Evolutionary conservation across 2,888 invertebrate genomes (phyloP).

Genomic region (Cataglyphis livida): DNA sequence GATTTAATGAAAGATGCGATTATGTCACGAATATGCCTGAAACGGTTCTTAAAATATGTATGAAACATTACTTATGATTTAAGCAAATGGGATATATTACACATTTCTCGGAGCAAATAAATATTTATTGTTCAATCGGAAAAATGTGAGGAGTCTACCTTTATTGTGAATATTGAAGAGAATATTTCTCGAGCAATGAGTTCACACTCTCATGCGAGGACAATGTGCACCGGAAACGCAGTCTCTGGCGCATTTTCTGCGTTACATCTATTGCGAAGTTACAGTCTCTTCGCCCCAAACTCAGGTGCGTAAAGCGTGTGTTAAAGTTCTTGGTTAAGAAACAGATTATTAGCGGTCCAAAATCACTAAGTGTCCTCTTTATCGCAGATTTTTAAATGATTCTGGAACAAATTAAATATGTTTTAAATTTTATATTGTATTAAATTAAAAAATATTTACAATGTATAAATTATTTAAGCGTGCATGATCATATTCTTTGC

Average conservation of each 20-base stretch:
- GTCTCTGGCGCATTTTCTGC: slow-evolving; percentile 87
- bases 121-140: neutral
- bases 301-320: slow-evolving; percentile 86
- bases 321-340: neutral
- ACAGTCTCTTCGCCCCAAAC: slow-evolving; percentile 89
- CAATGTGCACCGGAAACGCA: slow-evolving; percentile 79
- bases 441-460: neutral
- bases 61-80: neutral
- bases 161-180: neutral
- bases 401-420: neutral
- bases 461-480: neutral
- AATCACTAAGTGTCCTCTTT: neutral
- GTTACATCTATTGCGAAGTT: slow-evolving; percentile 89
- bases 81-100: neutral
- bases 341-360: neutral
- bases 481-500: neutral
- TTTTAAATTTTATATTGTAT: neutral
- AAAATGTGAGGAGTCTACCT: neutral
- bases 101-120: neutral
- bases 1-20: slow-evolving; percentile 6
- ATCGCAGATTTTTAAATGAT: neutral
- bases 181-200: slow-evolving; percentile 65
- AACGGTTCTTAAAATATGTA: neutral
- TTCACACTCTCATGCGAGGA: slow-evolving; percentile 71
- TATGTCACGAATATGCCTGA: neutral